Evolutionary conservation across 2,113 vertebrate species (phyloP), one percentile per base, ranked within the genome.

Genomic region (Boleophthalmus pectinirostris): DNA sequence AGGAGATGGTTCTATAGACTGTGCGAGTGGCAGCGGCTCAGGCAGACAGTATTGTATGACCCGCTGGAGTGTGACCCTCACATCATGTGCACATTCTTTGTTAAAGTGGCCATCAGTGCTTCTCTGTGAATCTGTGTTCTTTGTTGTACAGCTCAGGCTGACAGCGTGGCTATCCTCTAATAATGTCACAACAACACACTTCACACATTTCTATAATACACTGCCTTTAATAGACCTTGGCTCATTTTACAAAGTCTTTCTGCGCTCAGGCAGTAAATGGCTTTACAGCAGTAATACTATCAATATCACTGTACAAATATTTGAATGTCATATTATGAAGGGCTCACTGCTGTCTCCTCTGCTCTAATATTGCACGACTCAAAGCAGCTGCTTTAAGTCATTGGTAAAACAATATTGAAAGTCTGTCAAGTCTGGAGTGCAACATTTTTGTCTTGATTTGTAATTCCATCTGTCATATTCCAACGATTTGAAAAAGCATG

Each of bases 1-100:
- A 77, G 87, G 87, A 90, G 88, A 93, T 90, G 88, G 85, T 91
- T 90, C 89, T 90, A 89, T 91, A 88, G 87, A 90, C 83, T 87
- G 78, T 85, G 86, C 85, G 82, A 81, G 85, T 87, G 85, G 85
- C 80, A 87, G 51, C 63, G 79, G 7, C 73, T 67, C 70, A 75
- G 80, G 69, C 80, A 29, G 80, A 56, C 72, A 72, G 77, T 81
- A 84, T 88, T 86, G 88, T 86, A 78, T 87, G 84, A 91, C 73
- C 80, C 83, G 87, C 85, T 90, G 79, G 79, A 89, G 85, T 89
- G 89, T 90, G 91, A 93, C 88, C 82, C 87, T 85, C 85, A 78
- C 87, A 90, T 89, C 84, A 87, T 89, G 90, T 86, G 79, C 88
- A 84, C 88, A 88, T 88, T 88, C 82, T 86, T 83, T 88, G 87